Percentiles rank a stretch among this genome's conserved stretches.
These are phyloP conservation scores for Cerastis rubricosa DNA, from an alignment of 2,888 invertebrate species.

Conservation along the genomic window DNA sequence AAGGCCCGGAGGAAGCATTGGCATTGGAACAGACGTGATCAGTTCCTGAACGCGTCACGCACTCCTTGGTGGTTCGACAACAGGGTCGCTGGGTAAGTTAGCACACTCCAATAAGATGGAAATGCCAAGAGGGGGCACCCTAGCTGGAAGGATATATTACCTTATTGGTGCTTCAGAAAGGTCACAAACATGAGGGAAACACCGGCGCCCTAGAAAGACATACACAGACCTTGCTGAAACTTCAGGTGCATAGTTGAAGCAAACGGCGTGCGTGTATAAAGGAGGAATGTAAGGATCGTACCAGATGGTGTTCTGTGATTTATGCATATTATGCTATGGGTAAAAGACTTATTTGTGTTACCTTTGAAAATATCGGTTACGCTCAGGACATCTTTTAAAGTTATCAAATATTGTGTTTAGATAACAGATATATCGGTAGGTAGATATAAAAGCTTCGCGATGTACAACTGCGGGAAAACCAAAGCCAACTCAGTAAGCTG, in stretches of 20 bases:
- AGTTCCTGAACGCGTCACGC: slow-evolving; percentile 79
- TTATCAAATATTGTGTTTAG: background rate
- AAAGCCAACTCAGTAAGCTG: background rate
- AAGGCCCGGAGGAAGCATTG: slow-evolving; percentile 78
- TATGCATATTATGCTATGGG: background rate
- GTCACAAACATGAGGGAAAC: too few species aligned
- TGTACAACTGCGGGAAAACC: background rate
- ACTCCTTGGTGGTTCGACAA: slow-evolving; percentile 79
- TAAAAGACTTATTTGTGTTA: background rate
- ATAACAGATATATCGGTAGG: background rate
- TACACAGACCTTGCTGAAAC: background rate
- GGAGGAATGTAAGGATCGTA: too few species aligned
- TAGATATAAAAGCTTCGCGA: background rate
- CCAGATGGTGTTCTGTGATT: background rate
- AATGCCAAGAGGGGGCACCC: background rate
- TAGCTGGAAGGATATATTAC: background rate
- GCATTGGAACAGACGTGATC: slow-evolving; percentile 77
- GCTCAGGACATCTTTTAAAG: background rate
- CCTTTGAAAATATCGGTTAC: background rate
- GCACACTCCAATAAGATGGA: background rate
- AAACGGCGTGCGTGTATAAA: too few species aligned
- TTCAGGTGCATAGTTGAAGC: background rate
- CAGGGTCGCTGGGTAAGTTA: slow-evolving; percentile 79
- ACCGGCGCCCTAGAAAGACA: background rate
- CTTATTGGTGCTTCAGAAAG: background rate